Evolutionary conservation across 2,888 invertebrate genomes (phyloP).

Genomic region (Gnatocerus cornutus): DNA sequence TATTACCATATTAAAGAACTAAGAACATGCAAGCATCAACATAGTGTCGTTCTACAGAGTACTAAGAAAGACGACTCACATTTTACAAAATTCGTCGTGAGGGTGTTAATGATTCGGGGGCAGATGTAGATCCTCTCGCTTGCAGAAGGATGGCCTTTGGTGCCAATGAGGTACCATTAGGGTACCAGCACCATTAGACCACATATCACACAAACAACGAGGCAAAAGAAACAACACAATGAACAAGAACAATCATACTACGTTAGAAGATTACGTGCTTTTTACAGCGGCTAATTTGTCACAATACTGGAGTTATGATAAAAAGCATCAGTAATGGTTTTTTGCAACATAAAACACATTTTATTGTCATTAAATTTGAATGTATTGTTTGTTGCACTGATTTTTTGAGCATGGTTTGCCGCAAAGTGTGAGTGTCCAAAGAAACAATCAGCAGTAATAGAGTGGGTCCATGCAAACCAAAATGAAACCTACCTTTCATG

Average conservation of each 20-base stretch:
- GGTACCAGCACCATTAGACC: constrained; percentile 49
- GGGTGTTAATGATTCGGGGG: constrained; percentile 66
- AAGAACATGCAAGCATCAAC: constrained; percentile 20
- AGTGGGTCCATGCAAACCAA: constrained; percentile 26
- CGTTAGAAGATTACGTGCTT: constrained; percentile 28
- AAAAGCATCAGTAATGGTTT: too few species aligned
- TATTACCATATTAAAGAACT: neutral
- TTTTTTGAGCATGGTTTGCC: neutral
- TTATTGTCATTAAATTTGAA: too few species aligned
- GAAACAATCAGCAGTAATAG: neutral
- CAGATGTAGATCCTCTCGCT: constrained; percentile 67
- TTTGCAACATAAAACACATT: too few species aligned
- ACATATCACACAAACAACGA: constrained; percentile 58
- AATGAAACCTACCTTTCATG: constrained; percentile 27
- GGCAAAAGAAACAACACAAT: constrained; percentile 53
- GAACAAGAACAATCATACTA: constrained; percentile 39
- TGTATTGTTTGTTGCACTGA: too few species aligned
- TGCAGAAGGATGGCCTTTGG: constrained; percentile 67
- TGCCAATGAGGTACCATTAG: constrained; percentile 49
- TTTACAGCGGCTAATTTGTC: constrained; percentile 18
- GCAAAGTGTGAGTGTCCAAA: neutral
- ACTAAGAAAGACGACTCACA: constrained; percentile 55
- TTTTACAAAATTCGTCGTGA: constrained; percentile 65
- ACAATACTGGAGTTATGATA: neutral
- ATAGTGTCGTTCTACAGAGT: constrained; percentile 18